phyloP scores from a whole-genome alignment of 2,888 invertebrate genomes.

The Caenorhabditis sulstoni region DNA sequence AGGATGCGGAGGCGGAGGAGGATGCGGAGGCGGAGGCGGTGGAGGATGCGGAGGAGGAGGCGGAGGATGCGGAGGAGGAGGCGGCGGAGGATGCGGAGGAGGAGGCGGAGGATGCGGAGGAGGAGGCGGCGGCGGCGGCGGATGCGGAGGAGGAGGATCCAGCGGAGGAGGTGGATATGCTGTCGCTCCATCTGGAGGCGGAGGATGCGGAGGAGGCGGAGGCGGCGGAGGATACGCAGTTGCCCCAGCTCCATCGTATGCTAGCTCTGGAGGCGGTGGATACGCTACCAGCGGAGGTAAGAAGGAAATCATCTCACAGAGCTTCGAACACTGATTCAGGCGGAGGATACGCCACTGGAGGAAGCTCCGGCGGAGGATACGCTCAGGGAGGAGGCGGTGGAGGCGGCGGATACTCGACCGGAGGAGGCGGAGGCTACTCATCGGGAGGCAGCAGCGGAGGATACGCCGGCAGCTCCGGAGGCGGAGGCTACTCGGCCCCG shows the following conservation, averaged over 20 bases:
- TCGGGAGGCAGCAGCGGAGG: conserved; percentile 48
- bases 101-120: conserved; percentile 33
- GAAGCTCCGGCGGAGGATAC: conserved; percentile 41
- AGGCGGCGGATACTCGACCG: conserved; percentile 56
- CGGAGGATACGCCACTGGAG: conserved; percentile 46
- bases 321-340: not conserved
- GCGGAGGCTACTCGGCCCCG: conserved; percentile 40
- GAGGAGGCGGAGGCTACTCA: conserved; percentile 51
- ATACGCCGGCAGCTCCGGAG: conserved; percentile 27
- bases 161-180: conserved; percentile 58
- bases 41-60: conserved; percentile 38
- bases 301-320: not conserved
- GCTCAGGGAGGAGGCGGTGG: conserved; percentile 35
- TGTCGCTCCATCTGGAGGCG: conserved; percentile 52
- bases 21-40: conserved; percentile 23
- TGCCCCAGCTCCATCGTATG: conserved; percentile 35
- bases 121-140: conserved; percentile 45
- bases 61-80: conserved; percentile 17
- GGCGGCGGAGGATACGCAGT: conserved; percentile 45
- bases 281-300: conserved; percentile 52
- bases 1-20: not conserved
- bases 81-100: conserved; percentile 37
- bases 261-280: conserved; percentile 53
- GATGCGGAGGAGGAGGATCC: conserved; percentile 39
- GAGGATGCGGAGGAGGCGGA: conserved; percentile 35